These are phyloP conservation scores for Pelvicachromis taeniatus DNA, from an alignment of 2,113 vertebrate genomes.

Conservation along the genomic window DNA sequence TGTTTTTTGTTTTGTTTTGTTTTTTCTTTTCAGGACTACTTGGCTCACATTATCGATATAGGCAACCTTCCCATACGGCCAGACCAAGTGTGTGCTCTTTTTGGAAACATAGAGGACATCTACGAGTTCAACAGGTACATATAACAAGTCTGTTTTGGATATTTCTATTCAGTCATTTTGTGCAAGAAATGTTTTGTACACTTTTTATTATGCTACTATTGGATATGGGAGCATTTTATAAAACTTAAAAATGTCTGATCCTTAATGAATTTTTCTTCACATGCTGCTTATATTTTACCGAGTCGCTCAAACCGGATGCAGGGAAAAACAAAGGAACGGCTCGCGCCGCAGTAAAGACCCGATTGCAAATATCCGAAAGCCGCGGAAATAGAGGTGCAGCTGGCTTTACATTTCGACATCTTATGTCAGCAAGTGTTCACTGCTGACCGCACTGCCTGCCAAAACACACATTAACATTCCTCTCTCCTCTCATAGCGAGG, in stretches of 20 bases:
- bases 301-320: not conserved
- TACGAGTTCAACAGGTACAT: conserved; percentile 93
- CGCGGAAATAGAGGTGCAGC: not conserved
- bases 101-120: conserved; percentile 96
- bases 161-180: not conserved
- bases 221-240: not conserved
- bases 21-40: conserved; percentile 80
- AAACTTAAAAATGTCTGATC: not conserved
- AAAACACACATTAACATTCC: conserved; percentile 61
- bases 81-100: conserved; percentile 90
- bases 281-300: not conserved
- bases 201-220: not conserved
- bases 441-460: conserved; percentile 30
- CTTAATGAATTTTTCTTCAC: not conserved
- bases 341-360: not conserved
- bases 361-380: not conserved
- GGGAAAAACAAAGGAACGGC: not conserved
- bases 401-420: conserved; percentile 27
- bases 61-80: conserved; percentile 83
- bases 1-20: not conserved
- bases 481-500: conserved; percentile 2
- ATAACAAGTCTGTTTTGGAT: not conserved
- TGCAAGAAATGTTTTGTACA: not conserved
- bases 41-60: conserved; percentile 89
- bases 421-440: conserved; percentile 15